phyloP scores from a whole-genome alignment of 2,113 vertebrate species.

The Bungarus multicinctus region DNA sequence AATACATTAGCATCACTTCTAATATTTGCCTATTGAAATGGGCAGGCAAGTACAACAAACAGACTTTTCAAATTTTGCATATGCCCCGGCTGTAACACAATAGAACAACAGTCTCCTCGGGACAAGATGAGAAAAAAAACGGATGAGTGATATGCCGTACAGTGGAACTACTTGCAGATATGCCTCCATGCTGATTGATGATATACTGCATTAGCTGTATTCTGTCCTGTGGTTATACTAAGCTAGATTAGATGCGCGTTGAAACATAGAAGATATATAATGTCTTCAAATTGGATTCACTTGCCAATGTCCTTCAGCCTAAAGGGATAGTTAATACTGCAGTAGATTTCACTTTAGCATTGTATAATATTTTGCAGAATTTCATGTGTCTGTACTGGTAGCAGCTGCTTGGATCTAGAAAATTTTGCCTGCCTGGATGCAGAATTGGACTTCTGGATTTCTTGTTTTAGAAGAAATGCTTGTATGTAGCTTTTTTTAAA shows the following conservation, averaged over 20 bases:
- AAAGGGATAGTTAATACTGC: neutral
- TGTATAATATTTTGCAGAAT: neutral
- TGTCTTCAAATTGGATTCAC: neutral
- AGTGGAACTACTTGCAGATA: neutral
- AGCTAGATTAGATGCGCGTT: neutral
- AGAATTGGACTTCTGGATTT: neutral
- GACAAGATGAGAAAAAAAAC: neutral
- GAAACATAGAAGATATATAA: neutral
- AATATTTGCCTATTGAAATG: neutral
- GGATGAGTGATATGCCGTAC: neutral
- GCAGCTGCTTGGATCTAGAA: neutral
- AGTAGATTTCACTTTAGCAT: neutral
- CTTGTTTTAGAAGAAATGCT: neutral
- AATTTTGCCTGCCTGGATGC: neutral
- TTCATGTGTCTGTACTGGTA: neutral
- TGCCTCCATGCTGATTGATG: neutral
- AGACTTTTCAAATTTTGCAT: neutral
- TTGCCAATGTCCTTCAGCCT: neutral
- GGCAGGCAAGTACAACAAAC: neutral
- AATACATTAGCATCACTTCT: neutral
- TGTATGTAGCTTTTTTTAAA: neutral
- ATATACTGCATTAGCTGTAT: neutral
- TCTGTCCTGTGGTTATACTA: neutral
- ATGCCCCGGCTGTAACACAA: neutral
- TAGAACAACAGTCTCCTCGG: neutral